These are phyloP conservation scores for Drosophila jambulina DNA, from an alignment of 1,140 invertebrate species.

Conservation along the genomic window DNA sequence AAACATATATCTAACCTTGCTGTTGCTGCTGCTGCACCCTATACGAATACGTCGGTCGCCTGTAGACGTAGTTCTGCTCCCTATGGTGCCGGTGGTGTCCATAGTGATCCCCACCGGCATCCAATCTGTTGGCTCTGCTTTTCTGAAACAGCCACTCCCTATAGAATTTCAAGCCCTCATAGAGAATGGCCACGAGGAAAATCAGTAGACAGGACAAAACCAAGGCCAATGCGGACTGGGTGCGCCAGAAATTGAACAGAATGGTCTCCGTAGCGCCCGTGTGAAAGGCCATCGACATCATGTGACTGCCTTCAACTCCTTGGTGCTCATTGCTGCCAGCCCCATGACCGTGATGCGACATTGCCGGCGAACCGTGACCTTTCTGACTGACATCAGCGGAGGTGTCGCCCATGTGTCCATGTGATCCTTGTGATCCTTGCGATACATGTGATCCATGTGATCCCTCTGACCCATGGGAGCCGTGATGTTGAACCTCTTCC, in stretches of 20 bases:
- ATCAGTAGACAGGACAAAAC: slow-evolving; percentile 46
- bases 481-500: background rate
- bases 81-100: background rate
- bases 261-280: slow-evolving; percentile 43
- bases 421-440: background rate
- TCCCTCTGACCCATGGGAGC: background rate
- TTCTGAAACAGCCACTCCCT: slow-evolving; percentile 51
- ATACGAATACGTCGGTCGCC: slow-evolving; percentile 1
- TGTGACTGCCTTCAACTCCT: background rate
- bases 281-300: slow-evolving; percentile 66
- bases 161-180: slow-evolving; percentile 61
- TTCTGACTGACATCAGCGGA: background rate
- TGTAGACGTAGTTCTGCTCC: slow-evolving; percentile 3
- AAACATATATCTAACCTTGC: slow-evolving; percentile 5
- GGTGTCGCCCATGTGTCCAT: background rate
- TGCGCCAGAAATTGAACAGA: slow-evolving; percentile 62
- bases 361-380: background rate
- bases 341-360: background rate
- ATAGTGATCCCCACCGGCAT: slow-evolving; percentile 26
- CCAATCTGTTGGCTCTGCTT: slow-evolving; percentile 3
- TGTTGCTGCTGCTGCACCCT: background rate
- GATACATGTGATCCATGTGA: background rate
- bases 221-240: slow-evolving; percentile 6
- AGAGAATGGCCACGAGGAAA: slow-evolving; percentile 63
- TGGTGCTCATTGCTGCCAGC: background rate